Evolutionary conservation across 2,888 invertebrate genomes (phyloP).

Genomic region (Troilus luridus): DNA sequence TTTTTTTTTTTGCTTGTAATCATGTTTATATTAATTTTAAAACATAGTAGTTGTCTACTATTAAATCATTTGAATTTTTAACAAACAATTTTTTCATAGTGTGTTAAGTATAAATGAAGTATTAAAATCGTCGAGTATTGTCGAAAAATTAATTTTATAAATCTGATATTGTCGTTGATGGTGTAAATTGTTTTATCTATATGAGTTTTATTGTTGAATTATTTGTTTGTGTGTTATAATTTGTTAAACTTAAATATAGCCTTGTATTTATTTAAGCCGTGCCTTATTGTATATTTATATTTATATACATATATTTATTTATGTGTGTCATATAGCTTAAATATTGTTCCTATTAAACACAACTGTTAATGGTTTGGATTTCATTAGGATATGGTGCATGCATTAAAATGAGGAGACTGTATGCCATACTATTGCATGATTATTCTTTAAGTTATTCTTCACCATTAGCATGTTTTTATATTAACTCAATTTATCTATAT

Average conservation of each 20-base stretch:
- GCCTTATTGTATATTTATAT: background rate
- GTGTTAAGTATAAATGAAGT: background rate
- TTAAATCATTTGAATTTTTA: background rate
- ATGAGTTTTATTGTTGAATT: slow-evolving; percentile 14
- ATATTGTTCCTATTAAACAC: slow-evolving; percentile 13
- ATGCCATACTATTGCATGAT: slow-evolving; percentile 44
- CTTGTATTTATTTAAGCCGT: background rate
- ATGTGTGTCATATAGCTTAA: background rate
- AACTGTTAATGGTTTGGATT: slow-evolving; percentile 9
- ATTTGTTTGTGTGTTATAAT: slow-evolving; percentile 6
- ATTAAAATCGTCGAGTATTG: background rate
- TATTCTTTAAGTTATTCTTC: background rate
- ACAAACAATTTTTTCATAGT: background rate
- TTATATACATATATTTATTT: slow-evolving; percentile 15
- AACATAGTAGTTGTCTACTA: background rate
- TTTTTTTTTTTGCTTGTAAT: background rate
- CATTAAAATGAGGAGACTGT: slow-evolving; percentile 26
- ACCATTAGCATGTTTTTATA: background rate
- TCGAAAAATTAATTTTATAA: background rate
- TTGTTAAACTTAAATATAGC: background rate
- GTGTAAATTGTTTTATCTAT: slow-evolving; percentile 44
- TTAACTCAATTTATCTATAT: background rate
- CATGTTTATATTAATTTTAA: background rate
- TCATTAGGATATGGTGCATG: slow-evolving; percentile 23
- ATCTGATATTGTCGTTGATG: slow-evolving; percentile 21